Percentiles rank a stretch among this genome's conserved stretches.
phyloP scores from a whole-genome alignment of 2,113 vertebrate genomes.

The Prionailurus bengalensis region DNA sequence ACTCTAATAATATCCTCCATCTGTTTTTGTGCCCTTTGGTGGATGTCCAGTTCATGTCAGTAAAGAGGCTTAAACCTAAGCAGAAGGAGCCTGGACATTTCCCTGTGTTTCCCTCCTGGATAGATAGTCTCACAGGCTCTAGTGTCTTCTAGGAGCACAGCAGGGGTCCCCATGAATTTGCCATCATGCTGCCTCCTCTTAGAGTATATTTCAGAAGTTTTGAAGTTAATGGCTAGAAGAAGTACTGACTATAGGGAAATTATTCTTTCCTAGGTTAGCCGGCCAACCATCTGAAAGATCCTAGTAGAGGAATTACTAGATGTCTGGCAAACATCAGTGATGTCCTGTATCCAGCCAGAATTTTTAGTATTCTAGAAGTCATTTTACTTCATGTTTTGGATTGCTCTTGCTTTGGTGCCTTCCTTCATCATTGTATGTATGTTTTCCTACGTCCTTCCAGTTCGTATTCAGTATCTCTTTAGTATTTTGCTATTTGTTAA shows the following conservation, averaged over 20 bases:
- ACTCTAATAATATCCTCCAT: neutral
- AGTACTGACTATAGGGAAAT: neutral
- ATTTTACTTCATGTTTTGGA: neutral
- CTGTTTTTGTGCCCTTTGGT: neutral
- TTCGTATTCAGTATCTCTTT: neutral
- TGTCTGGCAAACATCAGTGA: neutral
- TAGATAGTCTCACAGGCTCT: neutral
- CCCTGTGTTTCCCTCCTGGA: neutral
- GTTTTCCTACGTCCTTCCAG: neutral
- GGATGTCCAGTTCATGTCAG: neutral
- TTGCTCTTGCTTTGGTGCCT: neutral
- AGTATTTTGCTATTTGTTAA: neutral
- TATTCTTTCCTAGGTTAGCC: neutral
- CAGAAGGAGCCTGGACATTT: neutral
- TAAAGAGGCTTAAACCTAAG: neutral
- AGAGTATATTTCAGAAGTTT: neutral
- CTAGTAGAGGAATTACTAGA: neutral
- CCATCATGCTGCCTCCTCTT: neutral
- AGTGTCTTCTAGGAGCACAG: neutral
- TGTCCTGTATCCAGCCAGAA: neutral
- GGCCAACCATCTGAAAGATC: neutral
- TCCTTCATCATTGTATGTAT: neutral
- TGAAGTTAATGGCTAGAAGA: neutral
- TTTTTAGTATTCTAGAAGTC: neutral
- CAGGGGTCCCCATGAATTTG: rapidly evolving